Conservation (phyloP, 2,888 invertebrate species). For the Netelia virgata region DNA sequence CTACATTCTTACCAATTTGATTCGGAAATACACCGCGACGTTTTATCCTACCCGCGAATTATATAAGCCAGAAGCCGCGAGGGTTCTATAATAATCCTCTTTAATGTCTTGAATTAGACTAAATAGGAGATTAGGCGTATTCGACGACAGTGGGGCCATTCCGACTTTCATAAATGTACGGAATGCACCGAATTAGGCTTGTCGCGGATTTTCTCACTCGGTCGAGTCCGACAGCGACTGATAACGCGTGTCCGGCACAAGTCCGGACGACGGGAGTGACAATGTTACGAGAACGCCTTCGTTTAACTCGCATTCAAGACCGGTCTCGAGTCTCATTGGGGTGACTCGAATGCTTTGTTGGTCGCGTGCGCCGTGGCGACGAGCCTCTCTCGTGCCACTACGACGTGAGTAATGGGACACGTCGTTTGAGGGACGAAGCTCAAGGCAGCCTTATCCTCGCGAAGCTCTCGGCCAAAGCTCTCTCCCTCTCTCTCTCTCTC, state of each 20-base stretch:
- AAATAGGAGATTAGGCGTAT: not conserved
- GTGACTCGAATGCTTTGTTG: constrained; percentile 17
- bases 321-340: not conserved
- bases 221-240: constrained; percentile 24
- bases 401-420: constrained; percentile 25
- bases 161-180: not conserved
- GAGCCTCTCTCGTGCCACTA: constrained; percentile 10
- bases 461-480: not conserved
- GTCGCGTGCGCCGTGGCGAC: constrained; percentile 36
- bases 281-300: constrained; percentile 49
- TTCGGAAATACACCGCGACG: not conserved
- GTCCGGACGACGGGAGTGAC: constrained; percentile 37
- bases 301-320: constrained; percentile 70
- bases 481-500: not conserved
- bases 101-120: not conserved
- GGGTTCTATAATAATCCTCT: not conserved
- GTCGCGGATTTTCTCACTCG: constrained; percentile 1
- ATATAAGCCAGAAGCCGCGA: not conserved
- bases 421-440: constrained; percentile 19
- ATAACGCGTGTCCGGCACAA: constrained; percentile 11
- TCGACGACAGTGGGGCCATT: not conserved
- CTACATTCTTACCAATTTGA: no score
- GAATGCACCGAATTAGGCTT: not conserved
- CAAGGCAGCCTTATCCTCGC: constrained; percentile 9
- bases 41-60: not conserved